Base-by-base conservation (phyloP, 2,797 vertebrate species). In the Gorsachius magnificus region DNA sequence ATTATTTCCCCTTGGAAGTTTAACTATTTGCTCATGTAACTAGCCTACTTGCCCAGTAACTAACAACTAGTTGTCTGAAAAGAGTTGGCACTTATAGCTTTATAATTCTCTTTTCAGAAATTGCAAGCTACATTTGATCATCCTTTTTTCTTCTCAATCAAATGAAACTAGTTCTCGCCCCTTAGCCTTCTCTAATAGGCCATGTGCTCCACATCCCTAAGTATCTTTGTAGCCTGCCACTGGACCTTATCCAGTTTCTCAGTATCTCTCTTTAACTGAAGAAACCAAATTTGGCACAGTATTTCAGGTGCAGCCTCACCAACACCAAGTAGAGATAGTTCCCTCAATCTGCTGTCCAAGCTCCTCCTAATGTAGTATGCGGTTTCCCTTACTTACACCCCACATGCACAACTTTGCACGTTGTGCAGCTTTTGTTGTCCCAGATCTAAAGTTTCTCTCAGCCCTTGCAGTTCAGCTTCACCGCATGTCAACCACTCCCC, bases 401-500 rank as follows among this genome's bases (percentile, higher is more conserved):
- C 72, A 74, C 2, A 10, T 53, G 25, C 35, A 71, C 26, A 89
- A 18, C 66, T 68, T 60, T 75, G 25, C 16, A n/a, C 25, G 74
- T 90, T 3, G 1, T 57, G 60, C 11, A 93, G 43, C 38, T 87
- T 68, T 69, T 69, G 10, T 69, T 56, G 28, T 13, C 28, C n/a
- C 20, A 76, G 31, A 75, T 22, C 36, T 57, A 28, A 61, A 66
- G 24, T 36, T 91, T 61, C 22, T 54, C 51, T 75, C 22, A 10
- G 43, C 11, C 26, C 13, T 76, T 77, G 46, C 20, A 85, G 43
- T 46, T 79, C 20, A 10, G 18, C 36, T 5, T 1, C 14, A 26
- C 1, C 1, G 21, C 1, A 0, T 57, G 46, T 51, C 66, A 60
- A 45, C 3, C 4, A 16, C 10, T 72, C 17, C 15, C 11, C 6